A percentile compares a stretch with the other conserved stretches of the same genome.
Conservation (phyloP, 2,113 vertebrate species). For the Bettongia penicillata region DNA sequence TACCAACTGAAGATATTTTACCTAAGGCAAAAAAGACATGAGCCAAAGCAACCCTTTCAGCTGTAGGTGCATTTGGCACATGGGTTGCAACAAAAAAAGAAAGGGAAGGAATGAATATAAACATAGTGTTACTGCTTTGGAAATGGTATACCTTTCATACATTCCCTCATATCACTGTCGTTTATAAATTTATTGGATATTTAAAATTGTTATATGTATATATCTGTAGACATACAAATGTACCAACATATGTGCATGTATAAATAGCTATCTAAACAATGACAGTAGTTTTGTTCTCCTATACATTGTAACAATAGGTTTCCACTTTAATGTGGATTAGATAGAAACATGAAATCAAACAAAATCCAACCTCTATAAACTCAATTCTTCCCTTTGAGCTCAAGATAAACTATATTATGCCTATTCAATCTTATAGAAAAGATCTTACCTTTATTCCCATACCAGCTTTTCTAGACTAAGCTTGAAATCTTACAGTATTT, state of each 20-base stretch:
- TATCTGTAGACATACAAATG: background rate
- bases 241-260: background rate
- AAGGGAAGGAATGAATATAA: conserved; percentile 22
- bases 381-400: background rate
- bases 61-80: too few relatives aligned
- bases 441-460: background rate
- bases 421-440: background rate
- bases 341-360: background rate
- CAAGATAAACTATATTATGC: background rate
- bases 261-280: background rate
- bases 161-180: background rate
- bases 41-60: background rate
- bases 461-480: background rate
- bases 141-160: conserved; percentile 17
- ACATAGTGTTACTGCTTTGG: background rate
- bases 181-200: conserved; percentile 14
- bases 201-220: background rate
- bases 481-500: background rate
- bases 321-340: background rate
- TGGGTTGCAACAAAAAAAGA: background rate
- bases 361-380: background rate
- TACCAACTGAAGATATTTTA: background rate
- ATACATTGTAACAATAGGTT: background rate
- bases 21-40: background rate
- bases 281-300: background rate